Conservation (phyloP, 53 echinoderm and acorn worm species). For the Actinopyga echinites region DNA sequence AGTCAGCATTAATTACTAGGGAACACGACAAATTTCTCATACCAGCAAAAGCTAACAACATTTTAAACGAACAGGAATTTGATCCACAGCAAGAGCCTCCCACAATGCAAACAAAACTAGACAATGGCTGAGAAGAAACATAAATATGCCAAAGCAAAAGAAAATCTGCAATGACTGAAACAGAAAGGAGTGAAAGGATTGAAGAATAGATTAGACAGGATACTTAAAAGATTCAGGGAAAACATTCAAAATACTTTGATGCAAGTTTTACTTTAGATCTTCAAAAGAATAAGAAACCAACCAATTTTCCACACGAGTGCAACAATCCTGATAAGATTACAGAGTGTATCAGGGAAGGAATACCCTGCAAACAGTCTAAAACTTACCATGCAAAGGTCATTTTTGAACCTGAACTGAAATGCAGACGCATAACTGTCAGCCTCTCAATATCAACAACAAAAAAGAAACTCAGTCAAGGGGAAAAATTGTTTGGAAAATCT, state of each 20-base stretch:
- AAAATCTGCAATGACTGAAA: not conserved
- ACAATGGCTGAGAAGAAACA: not conserved
- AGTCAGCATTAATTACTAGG: no score
- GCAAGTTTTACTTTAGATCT: no score
- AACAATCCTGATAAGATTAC: slow-evolving; percentile 4
- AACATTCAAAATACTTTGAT: no score
- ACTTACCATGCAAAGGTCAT: not conserved
- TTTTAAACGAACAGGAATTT: slow-evolving; percentile 2
- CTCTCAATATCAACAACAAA: not conserved
- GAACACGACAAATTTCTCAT: no score
- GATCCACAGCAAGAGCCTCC: slow-evolving; percentile 7
- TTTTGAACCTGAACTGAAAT: slow-evolving; percentile 20
- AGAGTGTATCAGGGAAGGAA: not conserved
- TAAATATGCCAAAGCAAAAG: not conserved
- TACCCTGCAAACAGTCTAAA: not conserved
- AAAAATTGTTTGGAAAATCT: slow-evolving; percentile 22
- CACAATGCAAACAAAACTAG: slow-evolving; percentile 18
- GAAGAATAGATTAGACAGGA: no score
- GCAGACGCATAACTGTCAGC: no score
- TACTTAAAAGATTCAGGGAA: no score
- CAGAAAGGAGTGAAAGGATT: not conserved
- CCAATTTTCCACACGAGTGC: slow-evolving; percentile 5
- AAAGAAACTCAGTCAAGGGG: slow-evolving; percentile 10
- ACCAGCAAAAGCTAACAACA: slow-evolving; percentile 16
- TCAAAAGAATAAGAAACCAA: slow-evolving; percentile 20